A percentile compares a stretch with the other conserved stretches of the same genome.
phyloP scores from a whole-genome alignment of 2,797 vertebrate species.

The Eidolon dupreanum region DNA sequence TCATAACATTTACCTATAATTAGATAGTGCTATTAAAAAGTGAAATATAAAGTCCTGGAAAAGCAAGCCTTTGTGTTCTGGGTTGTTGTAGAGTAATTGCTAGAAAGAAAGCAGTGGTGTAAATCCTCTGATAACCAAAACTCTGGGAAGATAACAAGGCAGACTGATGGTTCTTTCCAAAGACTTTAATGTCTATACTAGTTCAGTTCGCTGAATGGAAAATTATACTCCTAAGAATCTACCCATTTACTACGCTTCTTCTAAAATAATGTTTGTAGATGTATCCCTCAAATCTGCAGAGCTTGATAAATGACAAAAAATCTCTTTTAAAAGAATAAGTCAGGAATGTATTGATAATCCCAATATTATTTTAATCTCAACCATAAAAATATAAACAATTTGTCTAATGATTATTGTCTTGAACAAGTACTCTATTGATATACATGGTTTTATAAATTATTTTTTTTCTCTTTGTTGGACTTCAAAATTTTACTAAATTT shows the following conservation, averaged over 20 bases:
- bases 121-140: not conserved
- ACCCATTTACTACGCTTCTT: not conserved
- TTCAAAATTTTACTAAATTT: constrained; percentile 32
- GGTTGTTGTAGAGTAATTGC: not conserved
- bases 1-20: not conserved
- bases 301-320: not conserved
- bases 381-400: not conserved
- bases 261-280: not conserved
- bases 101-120: not conserved
- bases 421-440: not conserved
- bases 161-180: not conserved
- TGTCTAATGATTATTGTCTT: not conserved
- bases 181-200: not conserved
- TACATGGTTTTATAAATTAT: not conserved
- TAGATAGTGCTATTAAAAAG: not conserved
- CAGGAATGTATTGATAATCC: not conserved
- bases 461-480: not conserved
- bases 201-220: constrained; percentile 9
- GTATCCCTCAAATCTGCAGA: not conserved
- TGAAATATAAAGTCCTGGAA: not conserved
- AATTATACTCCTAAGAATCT: not conserved
- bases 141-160: not conserved
- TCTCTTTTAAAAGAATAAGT: constrained; percentile 13
- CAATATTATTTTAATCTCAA: constrained; percentile 7
- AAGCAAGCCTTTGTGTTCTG: not conserved